Evolutionary conservation across 2,113 vertebrate genomes (phyloP).

Genomic region (Solea senegalensis): DNA sequence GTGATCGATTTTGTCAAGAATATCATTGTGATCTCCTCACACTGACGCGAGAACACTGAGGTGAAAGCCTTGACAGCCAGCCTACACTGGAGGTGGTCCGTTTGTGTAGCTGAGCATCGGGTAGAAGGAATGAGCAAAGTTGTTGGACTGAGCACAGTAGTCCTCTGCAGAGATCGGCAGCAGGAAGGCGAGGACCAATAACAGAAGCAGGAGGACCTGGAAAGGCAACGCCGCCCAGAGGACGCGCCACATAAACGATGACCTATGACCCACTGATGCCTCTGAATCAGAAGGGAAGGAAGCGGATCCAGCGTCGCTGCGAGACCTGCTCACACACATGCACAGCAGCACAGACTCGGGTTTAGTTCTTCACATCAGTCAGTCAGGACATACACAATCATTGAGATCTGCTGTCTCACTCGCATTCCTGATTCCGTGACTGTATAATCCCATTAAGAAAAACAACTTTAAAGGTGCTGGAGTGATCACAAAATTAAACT

Average conservation of each 20-base stretch:
- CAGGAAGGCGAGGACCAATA: constrained; percentile 88
- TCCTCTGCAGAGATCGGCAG: constrained; percentile 90
- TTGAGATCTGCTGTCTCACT: constrained; percentile 2
- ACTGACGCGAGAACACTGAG: constrained; percentile 25
- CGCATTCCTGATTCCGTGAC: background rate
- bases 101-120: constrained; percentile 95
- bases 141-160: constrained; percentile 92
- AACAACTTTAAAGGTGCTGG: background rate
- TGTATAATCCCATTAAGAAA: background rate
- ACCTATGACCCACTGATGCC: constrained; percentile 3
- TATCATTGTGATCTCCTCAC: constrained; percentile 13
- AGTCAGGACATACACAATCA: background rate
- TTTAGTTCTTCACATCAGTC: constrained; percentile 13
- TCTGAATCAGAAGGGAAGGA: constrained; percentile 93
- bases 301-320: constrained; percentile 92
- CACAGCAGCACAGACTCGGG: constrained; percentile 25
- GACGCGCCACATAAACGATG: constrained; percentile 85
- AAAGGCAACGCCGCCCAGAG: constrained; percentile 90
- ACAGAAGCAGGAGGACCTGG: constrained; percentile 89
- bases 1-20: background rate
- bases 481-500: constrained; percentile 12
- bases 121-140: constrained; percentile 92
- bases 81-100: constrained; percentile 92
- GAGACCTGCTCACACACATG: constrained; percentile 82
- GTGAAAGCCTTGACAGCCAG: background rate